Evolutionary conservation across 1,140 invertebrate genomes (phyloP), one percentile per base, ranked within the genome.

Genomic region (Achatina immaculata): DNA sequence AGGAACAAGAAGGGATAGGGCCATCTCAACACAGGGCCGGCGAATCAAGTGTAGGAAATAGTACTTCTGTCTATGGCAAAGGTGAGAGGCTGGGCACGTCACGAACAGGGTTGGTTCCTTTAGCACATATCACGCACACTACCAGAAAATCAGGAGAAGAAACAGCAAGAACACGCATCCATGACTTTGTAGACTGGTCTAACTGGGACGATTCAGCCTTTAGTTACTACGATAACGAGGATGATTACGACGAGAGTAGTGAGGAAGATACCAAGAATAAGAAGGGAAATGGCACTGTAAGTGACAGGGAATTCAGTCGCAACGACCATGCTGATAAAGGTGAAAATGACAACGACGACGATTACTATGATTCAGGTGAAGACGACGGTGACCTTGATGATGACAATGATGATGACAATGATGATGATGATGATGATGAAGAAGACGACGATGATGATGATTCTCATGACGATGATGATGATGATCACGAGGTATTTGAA

Each of bases 401-500:
- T n/a, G n/a, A n/a, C n/a, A n/a, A n/a, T n/a, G n/a, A 82, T 38
- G 58, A 68, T 36, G 31, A 31, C 28, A 58, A 79, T 7, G 36
- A 74, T 40, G 43, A 40, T 24, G 36, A 66, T 24, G 74, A 68
- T 9, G 68, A n/a, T n/a, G 36, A 80, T 42, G 83, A 73, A 45
- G n/a, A 28, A 14, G 55, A 80, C 62, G 58, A 71, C 19, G 34
- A 73, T 16, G 68, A 71, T 19, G 43, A 62, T n/a, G 71, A 69
- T 1, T 45, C n/a, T n/a, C n/a, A n/a, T n/a, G n/a, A 82, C 31
- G 58, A 68, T 36, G 31, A 31, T 36, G 68, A 79, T 7, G 36
- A 74, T 40, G 43, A 40, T 24, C 34, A 66, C 24, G 74, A 68
- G 11, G 68, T 82, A 28, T 73, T 69, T 34, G 81, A 85, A 19